Base-by-base conservation (phyloP, 2,797 vertebrate genomes). In the Lagorchestes hirsutus region DNA sequence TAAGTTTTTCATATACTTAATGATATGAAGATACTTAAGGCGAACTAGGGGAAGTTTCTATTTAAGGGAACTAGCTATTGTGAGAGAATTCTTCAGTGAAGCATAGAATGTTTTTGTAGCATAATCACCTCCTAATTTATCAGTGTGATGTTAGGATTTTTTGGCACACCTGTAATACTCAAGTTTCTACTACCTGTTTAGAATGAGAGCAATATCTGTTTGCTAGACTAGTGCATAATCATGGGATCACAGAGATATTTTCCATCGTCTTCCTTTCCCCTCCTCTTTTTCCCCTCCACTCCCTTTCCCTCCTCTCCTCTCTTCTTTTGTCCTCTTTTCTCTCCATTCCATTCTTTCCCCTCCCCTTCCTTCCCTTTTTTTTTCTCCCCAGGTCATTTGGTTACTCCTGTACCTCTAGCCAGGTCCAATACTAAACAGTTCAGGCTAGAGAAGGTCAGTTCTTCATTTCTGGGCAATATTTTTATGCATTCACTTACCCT, bases 1-100 rank as follows among this genome's bases (percentile, higher is more conserved):
- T 10, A 31, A 11, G 40, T 82, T 92, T 92, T 74, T 52, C 74
- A 74, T 92, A 67, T 24, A 58, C 92, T 90, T 91, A 95, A 59
- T 95, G 82, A 46, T 54, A 92, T 93, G 91, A 52, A 56, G 93
- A n/a, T 92, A 34, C 87, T n/a, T 91, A 55, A 56, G 34, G n/a
- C 90, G 82, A 55, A 24, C 40, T 46, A 82, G 22, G 18, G 87
- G 50, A 18, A 8, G 16, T 93, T 92, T 40, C 92, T 59, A 24
- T 92, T 87, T 91, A 62, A 93, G 74, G 74, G 50, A 55, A 56
- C 74, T 58, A 67, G 59, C 90, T 95, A 55, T 90, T 96, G 93
- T 94, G 90, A 90, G 58, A 27, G 74, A 95, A 46, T 87, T 54
- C 50, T 87, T 94, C 94, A 50, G 5, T 92, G 90, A 95, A 58